A percentile compares a stretch with the other conserved stretches of the same genome.
Conservation (phyloP, 2,797 vertebrate genomes). For the Pempheris klunzingeri region DNA sequence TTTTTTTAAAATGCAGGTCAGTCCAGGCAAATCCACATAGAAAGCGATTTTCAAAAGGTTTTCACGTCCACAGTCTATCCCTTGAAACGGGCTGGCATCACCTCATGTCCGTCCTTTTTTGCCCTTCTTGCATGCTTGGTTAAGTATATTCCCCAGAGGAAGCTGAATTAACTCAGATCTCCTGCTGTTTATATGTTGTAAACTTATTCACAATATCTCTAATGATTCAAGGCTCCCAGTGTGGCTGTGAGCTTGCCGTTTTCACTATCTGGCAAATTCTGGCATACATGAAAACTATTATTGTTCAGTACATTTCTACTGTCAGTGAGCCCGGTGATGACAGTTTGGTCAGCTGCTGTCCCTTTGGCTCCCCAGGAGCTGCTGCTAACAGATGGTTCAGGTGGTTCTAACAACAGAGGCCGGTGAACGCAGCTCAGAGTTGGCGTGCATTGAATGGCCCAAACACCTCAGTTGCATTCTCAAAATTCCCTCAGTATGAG, state of each 20-base stretch:
- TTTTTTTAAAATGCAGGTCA: not conserved
- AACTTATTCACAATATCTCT: not conserved
- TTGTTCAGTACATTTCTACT: not conserved
- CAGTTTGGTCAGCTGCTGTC: not conserved
- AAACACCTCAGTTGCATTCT: not conserved
- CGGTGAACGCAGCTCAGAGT: not conserved
- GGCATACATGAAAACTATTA: not conserved
- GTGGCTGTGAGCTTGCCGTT: not conserved
- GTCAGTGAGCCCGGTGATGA: too few species aligned
- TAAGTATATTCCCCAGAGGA: too few species aligned
- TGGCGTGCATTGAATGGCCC: not conserved
- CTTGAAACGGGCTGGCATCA: too few species aligned
- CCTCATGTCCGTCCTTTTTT: too few species aligned
- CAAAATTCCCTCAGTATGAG: not conserved
- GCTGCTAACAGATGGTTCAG: conserved; percentile 1
- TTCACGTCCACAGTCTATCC: too few species aligned
- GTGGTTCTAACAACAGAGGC: not conserved
- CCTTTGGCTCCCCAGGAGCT: not conserved
- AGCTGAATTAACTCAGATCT: not conserved
- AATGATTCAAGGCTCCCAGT: not conserved
- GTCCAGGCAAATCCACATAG: not conserved
- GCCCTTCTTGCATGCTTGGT: too few species aligned
- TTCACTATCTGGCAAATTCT: not conserved
- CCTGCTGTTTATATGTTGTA: not conserved
- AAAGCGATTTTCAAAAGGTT: not conserved